Conservation (phyloP, 2,888 invertebrate species). For the Heliconius ethilla region DNA sequence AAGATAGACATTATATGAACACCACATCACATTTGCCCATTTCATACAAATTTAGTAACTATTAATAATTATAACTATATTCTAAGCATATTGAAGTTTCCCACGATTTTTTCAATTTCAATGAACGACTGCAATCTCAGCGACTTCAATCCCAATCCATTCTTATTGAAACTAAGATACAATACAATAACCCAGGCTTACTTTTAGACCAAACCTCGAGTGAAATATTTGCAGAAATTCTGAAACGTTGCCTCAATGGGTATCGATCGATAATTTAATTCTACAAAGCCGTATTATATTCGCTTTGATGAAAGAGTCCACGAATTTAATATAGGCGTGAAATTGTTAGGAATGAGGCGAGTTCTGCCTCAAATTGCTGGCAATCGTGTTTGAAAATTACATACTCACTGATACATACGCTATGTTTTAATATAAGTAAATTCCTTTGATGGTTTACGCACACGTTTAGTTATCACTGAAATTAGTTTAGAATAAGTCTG, state of each 20-base stretch:
- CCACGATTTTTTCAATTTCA: background rate
- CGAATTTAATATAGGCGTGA: slow-evolving; percentile 33
- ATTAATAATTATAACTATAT: no score
- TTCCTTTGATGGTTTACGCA: slow-evolving; percentile 7
- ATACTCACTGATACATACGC: slow-evolving; percentile 23
- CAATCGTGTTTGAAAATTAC: slow-evolving; percentile 36
- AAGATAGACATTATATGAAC: no score
- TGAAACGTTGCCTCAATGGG: slow-evolving; percentile 18
- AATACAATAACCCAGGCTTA: background rate
- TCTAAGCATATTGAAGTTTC: background rate
- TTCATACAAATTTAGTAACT: no score
- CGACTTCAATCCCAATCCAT: background rate
- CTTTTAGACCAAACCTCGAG: background rate
- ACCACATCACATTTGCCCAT: no score
- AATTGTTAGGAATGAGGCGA: slow-evolving; percentile 35
- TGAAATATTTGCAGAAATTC: slow-evolving; percentile 11
- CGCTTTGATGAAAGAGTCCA: slow-evolving; percentile 33
- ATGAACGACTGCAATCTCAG: background rate
- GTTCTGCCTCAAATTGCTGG: slow-evolving; percentile 29
- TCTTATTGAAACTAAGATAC: background rate
- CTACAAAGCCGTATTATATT: slow-evolving; percentile 35
- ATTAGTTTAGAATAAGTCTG: background rate
- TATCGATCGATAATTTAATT: slow-evolving; percentile 33
- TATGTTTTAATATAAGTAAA: slow-evolving; percentile 29
- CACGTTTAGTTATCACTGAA: background rate